Conservation (phyloP, 2,888 invertebrate genomes). For the Liodrosophila aerea region DNA sequence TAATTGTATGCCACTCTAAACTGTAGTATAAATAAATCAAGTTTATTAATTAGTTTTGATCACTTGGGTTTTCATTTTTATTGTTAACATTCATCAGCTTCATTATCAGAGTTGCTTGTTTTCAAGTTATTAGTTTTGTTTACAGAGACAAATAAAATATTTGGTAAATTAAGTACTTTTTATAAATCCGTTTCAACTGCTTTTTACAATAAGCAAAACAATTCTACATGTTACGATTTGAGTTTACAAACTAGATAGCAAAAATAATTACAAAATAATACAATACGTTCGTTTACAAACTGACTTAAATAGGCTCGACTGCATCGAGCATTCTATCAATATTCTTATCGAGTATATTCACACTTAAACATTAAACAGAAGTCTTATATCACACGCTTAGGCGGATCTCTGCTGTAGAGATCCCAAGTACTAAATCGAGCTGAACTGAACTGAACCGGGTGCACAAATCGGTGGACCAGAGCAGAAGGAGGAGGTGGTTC, state of each 20-base stretch:
- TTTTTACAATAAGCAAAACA: slow-evolving; percentile 57
- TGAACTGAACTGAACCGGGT: slow-evolving; percentile 58
- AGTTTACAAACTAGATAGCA: slow-evolving; percentile 65
- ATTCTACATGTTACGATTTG: slow-evolving; percentile 43
- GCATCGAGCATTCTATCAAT: slow-evolving; percentile 27
- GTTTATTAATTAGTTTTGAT: slow-evolving; percentile 11
- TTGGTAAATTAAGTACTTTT: slow-evolving; percentile 77
- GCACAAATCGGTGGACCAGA: slow-evolving; percentile 74
- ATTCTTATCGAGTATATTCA: slow-evolving; percentile 31
- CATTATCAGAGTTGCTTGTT: slow-evolving; percentile 27
- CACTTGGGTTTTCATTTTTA: slow-evolving; percentile 38
- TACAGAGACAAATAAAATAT: slow-evolving; percentile 68
- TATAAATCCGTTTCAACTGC: slow-evolving; percentile 73
- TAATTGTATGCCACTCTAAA: too few species aligned
- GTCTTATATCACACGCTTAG: slow-evolving; percentile 75
- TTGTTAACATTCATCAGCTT: slow-evolving; percentile 51
- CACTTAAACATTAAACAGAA: slow-evolving; percentile 66
- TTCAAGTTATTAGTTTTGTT: slow-evolving; percentile 31
- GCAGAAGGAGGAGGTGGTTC: slow-evolving; percentile 64
- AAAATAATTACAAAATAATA: slow-evolving; percentile 70
- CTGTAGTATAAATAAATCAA: slow-evolving; percentile 4
- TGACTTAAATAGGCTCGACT: slow-evolving; percentile 69
- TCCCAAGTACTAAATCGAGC: slow-evolving; percentile 12
- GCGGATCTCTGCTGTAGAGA: slow-evolving; percentile 12
- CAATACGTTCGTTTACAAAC: slow-evolving; percentile 76